Conservation (phyloP, 2,113 vertebrate species). For the Cariama cristata region DNA sequence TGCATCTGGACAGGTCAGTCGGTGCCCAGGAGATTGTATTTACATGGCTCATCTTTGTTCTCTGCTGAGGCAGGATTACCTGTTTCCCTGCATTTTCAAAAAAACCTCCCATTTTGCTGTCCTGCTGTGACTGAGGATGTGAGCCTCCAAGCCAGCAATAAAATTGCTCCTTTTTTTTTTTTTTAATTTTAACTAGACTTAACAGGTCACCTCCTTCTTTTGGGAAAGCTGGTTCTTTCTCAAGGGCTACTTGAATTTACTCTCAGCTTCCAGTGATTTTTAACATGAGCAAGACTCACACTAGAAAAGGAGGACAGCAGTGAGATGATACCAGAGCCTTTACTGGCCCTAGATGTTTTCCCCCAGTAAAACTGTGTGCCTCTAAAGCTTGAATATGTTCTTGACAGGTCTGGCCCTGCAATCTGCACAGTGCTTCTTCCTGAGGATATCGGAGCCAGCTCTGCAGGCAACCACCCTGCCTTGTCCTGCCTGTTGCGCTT, state of each 20-base stretch:
- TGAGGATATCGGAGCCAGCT: neutral
- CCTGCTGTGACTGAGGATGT: neutral
- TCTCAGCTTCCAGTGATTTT: neutral
- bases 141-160: neutral
- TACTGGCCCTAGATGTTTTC: neutral
- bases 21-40: neutral
- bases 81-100: neutral
- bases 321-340: neutral
- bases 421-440: neutral
- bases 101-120: neutral
- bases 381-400: neutral
- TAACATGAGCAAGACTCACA: neutral
- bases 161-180: neutral
- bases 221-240: neutral
- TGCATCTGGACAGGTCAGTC: neutral
- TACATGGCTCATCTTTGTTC: neutral
- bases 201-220: neutral
- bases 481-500: accelerated
- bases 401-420: neutral
- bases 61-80: neutral
- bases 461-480: neutral
- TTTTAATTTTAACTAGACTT: neutral
- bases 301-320: neutral
- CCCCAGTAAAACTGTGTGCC: neutral
- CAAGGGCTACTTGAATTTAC: neutral